Conservation (phyloP, 2,113 vertebrate genomes). For the Morone saxatilis region DNA sequence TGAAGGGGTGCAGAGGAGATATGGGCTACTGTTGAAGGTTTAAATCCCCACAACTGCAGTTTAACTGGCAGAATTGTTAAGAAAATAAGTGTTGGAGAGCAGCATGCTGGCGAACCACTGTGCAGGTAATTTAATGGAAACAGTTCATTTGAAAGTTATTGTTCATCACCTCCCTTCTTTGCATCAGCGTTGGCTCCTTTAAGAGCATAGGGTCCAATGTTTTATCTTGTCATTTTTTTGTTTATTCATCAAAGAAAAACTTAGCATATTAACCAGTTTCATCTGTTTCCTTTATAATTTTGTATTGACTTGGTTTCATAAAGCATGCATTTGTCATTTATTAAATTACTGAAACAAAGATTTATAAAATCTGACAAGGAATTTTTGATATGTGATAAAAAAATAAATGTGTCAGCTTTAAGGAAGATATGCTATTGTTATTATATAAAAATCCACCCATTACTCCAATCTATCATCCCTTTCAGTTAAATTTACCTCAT, state of each 20-base stretch:
- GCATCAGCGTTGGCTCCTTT: not conserved
- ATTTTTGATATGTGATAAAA: not conserved
- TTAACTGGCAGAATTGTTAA: too few species aligned
- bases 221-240: not conserved
- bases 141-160: not conserved
- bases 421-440: not conserved
- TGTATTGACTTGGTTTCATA: not conserved
- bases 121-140: not conserved
- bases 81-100: not conserved
- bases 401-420: not conserved
- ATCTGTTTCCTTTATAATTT: not conserved
- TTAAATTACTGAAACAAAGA: not conserved
- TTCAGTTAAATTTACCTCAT: not conserved
- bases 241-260: too few species aligned
- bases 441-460: not conserved
- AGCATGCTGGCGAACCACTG: not conserved
- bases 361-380: not conserved
- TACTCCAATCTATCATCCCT: conserved; percentile 16
- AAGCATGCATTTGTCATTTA: not conserved
- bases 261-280: too few species aligned
- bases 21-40: not conserved
- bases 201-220: not conserved
- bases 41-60: not conserved
- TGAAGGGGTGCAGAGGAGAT: not conserved
- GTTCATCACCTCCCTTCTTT: not conserved